Conservation (phyloP, 2,113 vertebrate species). For the Mustela nigripes region DNA sequence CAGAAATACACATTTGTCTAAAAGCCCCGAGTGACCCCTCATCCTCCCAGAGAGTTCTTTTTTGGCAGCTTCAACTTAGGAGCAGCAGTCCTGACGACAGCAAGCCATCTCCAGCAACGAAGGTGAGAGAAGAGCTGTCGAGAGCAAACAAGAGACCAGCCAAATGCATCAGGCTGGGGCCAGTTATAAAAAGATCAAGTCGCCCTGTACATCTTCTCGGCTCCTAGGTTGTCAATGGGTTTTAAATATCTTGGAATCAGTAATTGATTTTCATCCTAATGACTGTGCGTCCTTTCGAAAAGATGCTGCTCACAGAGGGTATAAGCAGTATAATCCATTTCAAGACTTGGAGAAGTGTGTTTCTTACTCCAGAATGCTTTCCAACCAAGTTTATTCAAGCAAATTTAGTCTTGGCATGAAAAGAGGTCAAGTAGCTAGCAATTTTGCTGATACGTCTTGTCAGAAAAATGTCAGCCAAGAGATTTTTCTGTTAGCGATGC, state of each 20-base stretch:
- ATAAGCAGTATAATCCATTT: too few species aligned
- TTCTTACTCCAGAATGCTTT: neutral
- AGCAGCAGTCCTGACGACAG: neutral
- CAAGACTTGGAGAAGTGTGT: neutral
- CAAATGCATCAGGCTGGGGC: neutral
- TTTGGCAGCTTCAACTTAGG: neutral
- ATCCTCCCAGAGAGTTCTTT: neutral
- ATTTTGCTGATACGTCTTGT: neutral
- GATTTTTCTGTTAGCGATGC: neutral
- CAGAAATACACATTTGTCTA: neutral
- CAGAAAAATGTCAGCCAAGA: neutral
- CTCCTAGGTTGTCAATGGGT: neutral
- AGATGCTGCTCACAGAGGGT: neutral
- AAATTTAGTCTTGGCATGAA: neutral
- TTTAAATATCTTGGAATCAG: constrained; percentile 23
- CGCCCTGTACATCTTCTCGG: neutral
- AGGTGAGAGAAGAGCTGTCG: neutral
- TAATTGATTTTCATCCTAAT: neutral
- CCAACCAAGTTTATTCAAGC: neutral
- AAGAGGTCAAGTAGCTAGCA: constrained; percentile 1
- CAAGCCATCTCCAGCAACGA: neutral
- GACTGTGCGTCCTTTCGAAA: neutral
- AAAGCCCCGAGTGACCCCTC: neutral
- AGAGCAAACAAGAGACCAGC: neutral
- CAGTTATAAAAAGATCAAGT: neutral